Evolutionary conservation across 2,888 invertebrate species (phyloP), one percentile per base, ranked within the genome.

Genomic region (Phasia obesa): DNA sequence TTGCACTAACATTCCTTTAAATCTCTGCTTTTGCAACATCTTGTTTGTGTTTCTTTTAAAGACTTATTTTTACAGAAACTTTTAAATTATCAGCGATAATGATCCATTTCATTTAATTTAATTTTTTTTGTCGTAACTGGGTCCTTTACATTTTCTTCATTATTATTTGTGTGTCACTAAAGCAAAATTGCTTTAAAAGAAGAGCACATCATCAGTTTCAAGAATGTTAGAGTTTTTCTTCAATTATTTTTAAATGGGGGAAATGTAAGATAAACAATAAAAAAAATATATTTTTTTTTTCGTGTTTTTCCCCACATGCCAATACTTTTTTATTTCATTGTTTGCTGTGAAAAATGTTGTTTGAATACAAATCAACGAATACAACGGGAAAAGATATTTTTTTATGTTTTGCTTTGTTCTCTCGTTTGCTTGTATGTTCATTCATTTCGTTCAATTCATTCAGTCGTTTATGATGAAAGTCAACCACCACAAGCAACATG

Each of bases 401-500:
- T 27, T 6, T 49, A 27, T 7, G 2, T 21, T 27, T 15, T 65
- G 21, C 19, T 51, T 69, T 27, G 42, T 42, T 69, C 19, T 65
- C 7, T 23, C 15, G 9, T 53, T 42, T 53, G 21, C 7, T 74
- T 31, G n/a, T 25, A 47, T 23, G 23, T 70, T 77, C 55, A 25
- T 55, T 71, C 17, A 64, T 74, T 74, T 64, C 44, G 31, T 77
- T 53, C 60, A 42, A 21, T 70, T 55, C 55, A 47, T 44, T 77
- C 69, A 25, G 31, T 51, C 59, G 42, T 31, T 71, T 75, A 27
- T 75, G 17, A 64, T 31, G 57, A 57, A 57, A 69, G 55, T 51
- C 69, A 57, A 75, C 75, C 67, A 27, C 74, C 60, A 27, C 67
- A 67, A 55, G 74, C 74, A 69, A 80, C 60, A 79, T 79, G 65